Conservation (phyloP, 2,888 invertebrate species). For the Pantelozetes paolii region DNA sequence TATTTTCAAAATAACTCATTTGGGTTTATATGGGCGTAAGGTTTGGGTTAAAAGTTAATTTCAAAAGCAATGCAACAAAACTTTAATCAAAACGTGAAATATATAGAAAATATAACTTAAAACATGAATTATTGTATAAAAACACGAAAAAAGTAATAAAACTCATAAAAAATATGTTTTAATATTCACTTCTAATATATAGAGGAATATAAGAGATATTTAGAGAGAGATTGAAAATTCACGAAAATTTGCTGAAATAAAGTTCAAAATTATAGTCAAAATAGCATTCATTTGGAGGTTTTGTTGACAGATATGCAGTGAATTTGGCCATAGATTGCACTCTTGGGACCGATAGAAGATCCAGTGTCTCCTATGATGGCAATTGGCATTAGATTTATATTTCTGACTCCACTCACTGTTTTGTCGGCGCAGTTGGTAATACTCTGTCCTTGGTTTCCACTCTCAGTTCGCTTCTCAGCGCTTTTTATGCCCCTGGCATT, state of each 20-base stretch:
- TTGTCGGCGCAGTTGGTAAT: conserved; percentile 15
- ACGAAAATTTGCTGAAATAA: no score
- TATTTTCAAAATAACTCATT: conserved; percentile 29
- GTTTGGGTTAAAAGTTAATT: neutral
- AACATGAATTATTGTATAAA: neutral
- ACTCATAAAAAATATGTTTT: neutral
- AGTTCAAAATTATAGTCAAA: neutral
- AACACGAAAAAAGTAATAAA: neutral
- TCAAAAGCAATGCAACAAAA: conserved; percentile 15
- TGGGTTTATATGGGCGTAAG: conserved; percentile 15
- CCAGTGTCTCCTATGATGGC: conserved; percentile 28
- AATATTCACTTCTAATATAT: no score
- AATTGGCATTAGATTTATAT: conserved; percentile 27
- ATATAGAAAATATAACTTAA: neutral
- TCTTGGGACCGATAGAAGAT: conserved; percentile 9
- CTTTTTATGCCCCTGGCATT: conserved; percentile 3
- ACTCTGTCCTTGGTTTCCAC: conserved; percentile 11
- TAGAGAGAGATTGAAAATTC: no score
- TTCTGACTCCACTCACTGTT: conserved; percentile 18
- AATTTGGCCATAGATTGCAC: conserved; percentile 24
- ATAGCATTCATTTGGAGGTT: neutral
- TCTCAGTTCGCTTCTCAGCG: neutral
- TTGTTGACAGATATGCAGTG: conserved; percentile 1
- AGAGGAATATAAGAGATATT: no score
- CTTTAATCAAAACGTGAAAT: conserved; percentile 14